Evolutionary conservation across 2,797 vertebrate genomes (phyloP).

Genomic region (Pseudomugil tenellus): DNA sequence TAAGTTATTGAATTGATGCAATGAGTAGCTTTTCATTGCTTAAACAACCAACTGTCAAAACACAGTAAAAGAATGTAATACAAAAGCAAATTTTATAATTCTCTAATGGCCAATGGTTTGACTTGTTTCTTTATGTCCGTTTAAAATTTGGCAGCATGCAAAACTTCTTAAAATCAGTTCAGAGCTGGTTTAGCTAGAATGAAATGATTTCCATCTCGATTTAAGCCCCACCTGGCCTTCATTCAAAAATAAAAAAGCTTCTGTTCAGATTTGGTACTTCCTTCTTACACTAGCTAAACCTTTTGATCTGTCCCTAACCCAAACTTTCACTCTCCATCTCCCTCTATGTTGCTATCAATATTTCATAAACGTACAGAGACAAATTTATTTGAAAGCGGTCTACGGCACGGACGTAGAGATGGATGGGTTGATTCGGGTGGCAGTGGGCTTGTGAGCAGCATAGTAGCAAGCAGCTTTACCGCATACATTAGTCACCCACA

Average conservation of each 20-base stretch:
- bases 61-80: too few species aligned
- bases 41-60: too few species aligned
- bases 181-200: not conserved
- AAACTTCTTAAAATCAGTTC: not conserved
- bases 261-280: slow-evolving; percentile 37
- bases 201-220: slow-evolving; percentile 31
- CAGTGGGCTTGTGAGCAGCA: slow-evolving; percentile 71
- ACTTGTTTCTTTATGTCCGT: not conserved
- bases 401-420: slow-evolving; percentile 86
- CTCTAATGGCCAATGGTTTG: too few species aligned
- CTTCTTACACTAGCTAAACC: slow-evolving; percentile 35
- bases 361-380: slow-evolving; percentile 85
- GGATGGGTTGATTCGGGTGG: slow-evolving; percentile 86
- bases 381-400: slow-evolving; percentile 86
- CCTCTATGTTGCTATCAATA: slow-evolving; percentile 74
- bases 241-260: slow-evolving; percentile 27
- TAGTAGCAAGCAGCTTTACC: slow-evolving; percentile 81
- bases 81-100: too few species aligned
- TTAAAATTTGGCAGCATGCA: slow-evolving; percentile 19
- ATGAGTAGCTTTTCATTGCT: too few species aligned
- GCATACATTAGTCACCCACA: slow-evolving; percentile 82
- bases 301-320: slow-evolving; percentile 66
- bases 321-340: slow-evolving; percentile 53
- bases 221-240: slow-evolving; percentile 38
- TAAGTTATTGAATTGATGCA: too few species aligned